phyloP scores from a whole-genome alignment of 1,140 invertebrate species.

The Gonioctena quinquepunctata region DNA sequence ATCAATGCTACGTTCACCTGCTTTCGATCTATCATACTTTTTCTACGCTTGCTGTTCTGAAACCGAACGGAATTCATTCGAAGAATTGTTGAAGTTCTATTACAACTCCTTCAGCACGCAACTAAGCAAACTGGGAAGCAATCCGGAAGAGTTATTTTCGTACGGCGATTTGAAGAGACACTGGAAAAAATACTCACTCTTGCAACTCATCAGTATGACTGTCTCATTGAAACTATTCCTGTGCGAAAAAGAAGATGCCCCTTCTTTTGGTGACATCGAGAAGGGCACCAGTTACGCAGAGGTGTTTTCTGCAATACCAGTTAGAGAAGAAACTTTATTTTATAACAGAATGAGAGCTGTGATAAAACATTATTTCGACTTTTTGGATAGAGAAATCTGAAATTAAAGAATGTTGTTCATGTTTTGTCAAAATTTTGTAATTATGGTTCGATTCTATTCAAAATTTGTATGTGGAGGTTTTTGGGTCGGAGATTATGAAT shows the following conservation, averaged over 20 bases:
- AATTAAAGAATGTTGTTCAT: too few relatives aligned
- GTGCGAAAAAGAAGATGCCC: constrained; percentile 21
- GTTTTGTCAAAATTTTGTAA: too few relatives aligned
- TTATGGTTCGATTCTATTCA: too few relatives aligned
- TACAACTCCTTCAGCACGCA: constrained; percentile 55
- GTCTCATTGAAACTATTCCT: constrained; percentile 18
- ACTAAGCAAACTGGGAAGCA: constrained; percentile 46
- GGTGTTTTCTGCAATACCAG: neutral
- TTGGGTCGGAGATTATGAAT: too few relatives aligned
- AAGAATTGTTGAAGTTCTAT: constrained; percentile 59
- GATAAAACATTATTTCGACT: constrained; percentile 14
- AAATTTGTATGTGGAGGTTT: too few relatives aligned
- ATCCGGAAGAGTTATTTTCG: constrained; percentile 57
- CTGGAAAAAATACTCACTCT: constrained; percentile 48
- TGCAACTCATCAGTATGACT: constrained; percentile 45
- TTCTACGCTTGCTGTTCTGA: constrained; percentile 60
- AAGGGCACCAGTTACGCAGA: constrained; percentile 12
- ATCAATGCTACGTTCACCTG: constrained; percentile 60
- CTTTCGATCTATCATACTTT: constrained; percentile 61
- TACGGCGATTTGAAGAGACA: constrained; percentile 53
- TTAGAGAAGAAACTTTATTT: constrained; percentile 1
- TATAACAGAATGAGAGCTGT: constrained; percentile 20
- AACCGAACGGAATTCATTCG: constrained; percentile 57
- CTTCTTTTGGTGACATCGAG: constrained; percentile 7
- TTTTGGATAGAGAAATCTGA: neutral